Base-by-base conservation (phyloP, 2,113 vertebrate genomes). In the Benitochromis conjunctus region DNA sequence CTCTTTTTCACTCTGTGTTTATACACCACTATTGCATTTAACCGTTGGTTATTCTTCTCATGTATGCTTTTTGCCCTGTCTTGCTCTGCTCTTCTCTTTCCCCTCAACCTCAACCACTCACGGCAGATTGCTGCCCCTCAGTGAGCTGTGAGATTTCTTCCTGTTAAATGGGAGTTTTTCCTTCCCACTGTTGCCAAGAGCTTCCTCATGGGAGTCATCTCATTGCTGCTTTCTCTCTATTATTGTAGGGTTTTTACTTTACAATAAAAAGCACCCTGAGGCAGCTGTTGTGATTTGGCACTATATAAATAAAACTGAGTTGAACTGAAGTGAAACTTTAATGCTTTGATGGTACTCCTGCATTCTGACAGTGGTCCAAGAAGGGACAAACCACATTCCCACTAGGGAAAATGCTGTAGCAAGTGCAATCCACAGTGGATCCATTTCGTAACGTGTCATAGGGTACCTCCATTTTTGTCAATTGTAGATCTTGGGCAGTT, bases 101-200 rank as follows among this genome's bases (percentile, higher is more conserved):
- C 36, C 36, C 6, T 5, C n/a, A 64, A n/a, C 2, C 34, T 21
- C 19, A 38, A 66, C 62, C 36, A 41, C 6, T 41, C 36, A 41
- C 0, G 2, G 19, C 6, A 21, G 62, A 66, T 41, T 19, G 0
- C 36, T 5, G 62, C 36, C 7, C n/a, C 62, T 2, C 62, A 21
- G 19, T 41, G 13, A 41, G 41, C 36, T 11, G 21, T 14, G 1
- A 66, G 11, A 41, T 14, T 41, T 21, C 11, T 66, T 66, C 11
- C 62, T 14, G 36, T 41, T 66, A 66, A 66, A 41, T 21, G 36
- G 41, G 11, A 21, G n/a, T 24, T 64, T 64, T 36, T n/a, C 9
- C 60, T 64, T 64, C 60, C 18, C 60, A n/a, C 31, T 36, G 31
- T 64, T 0, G 3, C 60, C 60, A 12, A 64, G 31, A n/a, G 60